Conservation (phyloP, 2,888 invertebrate genomes). For the Masnerella sp. region DNA sequence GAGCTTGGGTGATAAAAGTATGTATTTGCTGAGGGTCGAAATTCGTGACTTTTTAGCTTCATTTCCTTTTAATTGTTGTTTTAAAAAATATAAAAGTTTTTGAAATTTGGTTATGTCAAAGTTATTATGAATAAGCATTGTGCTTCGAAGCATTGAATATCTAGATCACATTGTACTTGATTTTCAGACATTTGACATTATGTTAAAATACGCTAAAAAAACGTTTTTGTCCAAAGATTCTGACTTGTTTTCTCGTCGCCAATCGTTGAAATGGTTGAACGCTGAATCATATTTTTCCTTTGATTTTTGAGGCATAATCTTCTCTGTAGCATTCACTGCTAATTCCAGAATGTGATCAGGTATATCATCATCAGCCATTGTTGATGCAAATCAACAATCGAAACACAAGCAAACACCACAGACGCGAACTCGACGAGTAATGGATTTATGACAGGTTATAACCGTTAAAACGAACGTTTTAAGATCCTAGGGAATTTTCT, state of each 20-base stretch:
- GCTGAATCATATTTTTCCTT: too few relatives aligned
- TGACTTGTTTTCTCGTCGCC: too few relatives aligned
- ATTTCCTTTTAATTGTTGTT: conserved; percentile 2
- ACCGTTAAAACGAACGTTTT: not conserved
- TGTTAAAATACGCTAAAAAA: too few relatives aligned
- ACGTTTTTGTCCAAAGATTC: too few relatives aligned
- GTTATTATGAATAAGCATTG: conserved; percentile 6
- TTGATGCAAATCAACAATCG: not conserved
- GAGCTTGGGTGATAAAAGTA: not conserved
- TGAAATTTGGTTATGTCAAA: conserved; percentile 5
- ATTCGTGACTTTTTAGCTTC: not conserved
- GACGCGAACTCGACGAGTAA: too few relatives aligned
- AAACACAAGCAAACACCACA: too few relatives aligned
- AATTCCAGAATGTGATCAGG: conserved; percentile 4
- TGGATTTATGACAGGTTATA: too few relatives aligned
- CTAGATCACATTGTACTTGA: conserved; percentile 2
- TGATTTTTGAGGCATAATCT: conserved; percentile 10
- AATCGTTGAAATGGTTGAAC: too few relatives aligned
- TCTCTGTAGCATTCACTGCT: not conserved
- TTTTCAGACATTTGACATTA: too few relatives aligned
- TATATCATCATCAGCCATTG: not conserved
- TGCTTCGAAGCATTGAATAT: conserved; percentile 9
- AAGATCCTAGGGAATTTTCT: conserved; percentile 5
- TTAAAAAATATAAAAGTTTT: not conserved
- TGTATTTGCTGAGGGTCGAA: not conserved